Percentiles rank a stretch among this genome's conserved stretches.
These are phyloP conservation scores for Achroia grisella DNA, from an alignment of 1,140 invertebrate genomes.

Conservation along the genomic window DNA sequence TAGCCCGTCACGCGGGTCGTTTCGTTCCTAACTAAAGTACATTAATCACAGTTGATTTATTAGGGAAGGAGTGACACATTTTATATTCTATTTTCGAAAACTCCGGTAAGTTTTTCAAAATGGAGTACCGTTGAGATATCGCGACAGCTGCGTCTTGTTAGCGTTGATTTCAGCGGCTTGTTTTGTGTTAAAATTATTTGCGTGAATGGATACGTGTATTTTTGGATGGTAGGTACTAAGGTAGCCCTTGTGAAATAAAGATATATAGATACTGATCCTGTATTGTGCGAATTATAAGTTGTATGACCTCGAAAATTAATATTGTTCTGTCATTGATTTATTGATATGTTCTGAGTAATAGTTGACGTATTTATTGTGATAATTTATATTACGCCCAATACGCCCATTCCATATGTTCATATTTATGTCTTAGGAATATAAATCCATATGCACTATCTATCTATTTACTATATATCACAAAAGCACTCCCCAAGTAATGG, in stretches of 20 bases:
- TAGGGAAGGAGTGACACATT: constrained; percentile 69
- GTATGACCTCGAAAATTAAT: constrained; percentile 46
- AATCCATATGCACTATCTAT: too few species aligned
- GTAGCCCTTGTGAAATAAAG: constrained; percentile 27
- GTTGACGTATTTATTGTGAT: constrained; percentile 42
- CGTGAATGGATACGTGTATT: constrained; percentile 44
- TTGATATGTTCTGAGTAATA: constrained; percentile 42
- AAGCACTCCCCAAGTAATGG: constrained; percentile 17
- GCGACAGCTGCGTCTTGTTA: constrained; percentile 71
- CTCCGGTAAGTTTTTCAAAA: constrained; percentile 68
- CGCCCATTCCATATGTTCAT: constrained; percentile 15
- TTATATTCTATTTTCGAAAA: constrained; percentile 72
- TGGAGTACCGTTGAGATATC: constrained; percentile 44
- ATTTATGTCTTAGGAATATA: constrained; percentile 15
- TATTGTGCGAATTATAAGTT: constrained; percentile 53
- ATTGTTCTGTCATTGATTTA: constrained; percentile 55
- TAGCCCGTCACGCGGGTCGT: constrained; percentile 60
- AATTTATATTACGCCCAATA: constrained; percentile 24
- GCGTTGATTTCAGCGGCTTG: constrained; percentile 43
- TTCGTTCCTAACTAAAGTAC: constrained; percentile 50
- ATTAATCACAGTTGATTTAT: constrained; percentile 71
- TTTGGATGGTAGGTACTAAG: constrained; percentile 24
- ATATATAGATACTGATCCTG: constrained; percentile 25
- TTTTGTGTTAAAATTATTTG: constrained; percentile 65
- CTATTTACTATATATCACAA: too few species aligned